phyloP scores from a whole-genome alignment of 2,113 vertebrate genomes.

The Melanerpes formicivorus region DNA sequence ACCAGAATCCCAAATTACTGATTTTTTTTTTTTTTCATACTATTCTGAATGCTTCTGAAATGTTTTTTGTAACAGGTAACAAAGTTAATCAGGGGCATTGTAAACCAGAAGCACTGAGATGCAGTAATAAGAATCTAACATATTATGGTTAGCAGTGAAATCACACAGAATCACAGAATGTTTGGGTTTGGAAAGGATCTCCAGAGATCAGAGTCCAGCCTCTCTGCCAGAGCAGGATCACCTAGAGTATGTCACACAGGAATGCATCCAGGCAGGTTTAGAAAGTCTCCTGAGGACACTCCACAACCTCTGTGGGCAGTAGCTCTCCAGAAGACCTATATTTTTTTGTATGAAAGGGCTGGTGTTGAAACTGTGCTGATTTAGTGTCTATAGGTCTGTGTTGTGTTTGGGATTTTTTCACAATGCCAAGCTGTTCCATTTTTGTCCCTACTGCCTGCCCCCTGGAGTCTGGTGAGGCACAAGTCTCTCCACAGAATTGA shows the following conservation, averaged over 20 bases:
- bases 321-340: background rate
- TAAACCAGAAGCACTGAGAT: conserved; percentile 1
- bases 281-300: too few relatives aligned
- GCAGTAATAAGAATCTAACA: background rate
- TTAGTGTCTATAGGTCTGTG: background rate
- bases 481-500: background rate
- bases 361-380: background rate
- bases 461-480: background rate
- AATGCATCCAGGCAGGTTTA: too few relatives aligned
- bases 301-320: background rate
- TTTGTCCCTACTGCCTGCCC: background rate
- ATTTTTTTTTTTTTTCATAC: background rate
- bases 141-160: background rate
- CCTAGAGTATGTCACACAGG: too few relatives aligned
- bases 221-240: too few relatives aligned
- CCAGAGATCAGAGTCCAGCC: too few relatives aligned
- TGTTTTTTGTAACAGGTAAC: background rate
- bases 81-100: background rate
- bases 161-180: background rate
- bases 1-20: conserved; percentile 28
- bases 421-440: background rate
- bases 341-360: background rate
- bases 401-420: background rate
- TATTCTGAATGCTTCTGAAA: conserved; percentile 1
- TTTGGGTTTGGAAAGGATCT: too few relatives aligned